Evolutionary conservation across 2,113 vertebrate genomes (phyloP), one percentile per base, ranked within the genome.

Genomic region (Cairina moschata): DNA sequence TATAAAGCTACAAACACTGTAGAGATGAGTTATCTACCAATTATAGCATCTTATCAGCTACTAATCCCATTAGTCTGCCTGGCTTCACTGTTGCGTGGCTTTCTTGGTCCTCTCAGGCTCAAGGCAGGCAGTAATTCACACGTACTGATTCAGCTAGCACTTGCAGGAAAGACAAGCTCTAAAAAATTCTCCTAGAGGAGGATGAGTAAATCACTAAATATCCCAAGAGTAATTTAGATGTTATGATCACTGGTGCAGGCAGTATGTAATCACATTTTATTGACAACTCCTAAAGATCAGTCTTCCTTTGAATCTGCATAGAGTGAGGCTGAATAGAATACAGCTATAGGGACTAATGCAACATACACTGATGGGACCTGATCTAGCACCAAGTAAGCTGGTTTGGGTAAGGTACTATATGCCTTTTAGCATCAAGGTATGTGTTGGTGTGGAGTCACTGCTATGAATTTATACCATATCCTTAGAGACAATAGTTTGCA

Each of bases 211-310:
- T 94, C 76, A 84, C 73, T 71, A 63, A 78, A 59, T 86, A 81
- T 78, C 92, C 86, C 88, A 74, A 14, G 73, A 93, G 88, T 86
- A 93, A 92, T 83, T 86, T 75, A 92, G 80, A 90, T 92, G 83
- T 76, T 82, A 3, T 38, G 83, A 94, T 94, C 76, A 68, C 36
- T 75, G 83, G 46, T 88, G 92, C 95, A 81, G 83, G 69, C 60
- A 67, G 68, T 76, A 72, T 62, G n/a, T 86, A 94, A 95, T 93
- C 86, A 72, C 22, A 1, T 86, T 93, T 81, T 97, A 96, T 88
- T 91, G 96, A 78, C 92, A 92, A 9, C n/a, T 84, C 66, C 83
- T 92, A 56, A 92, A 95, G 91, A 91, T 94, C 80, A 71, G 36
- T 52, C 40, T 93, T 83, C 36, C 90, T 88, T 72, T 34, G 71